Conservation (phyloP, 2,797 vertebrate species). For the Halcyon badia region DNA sequence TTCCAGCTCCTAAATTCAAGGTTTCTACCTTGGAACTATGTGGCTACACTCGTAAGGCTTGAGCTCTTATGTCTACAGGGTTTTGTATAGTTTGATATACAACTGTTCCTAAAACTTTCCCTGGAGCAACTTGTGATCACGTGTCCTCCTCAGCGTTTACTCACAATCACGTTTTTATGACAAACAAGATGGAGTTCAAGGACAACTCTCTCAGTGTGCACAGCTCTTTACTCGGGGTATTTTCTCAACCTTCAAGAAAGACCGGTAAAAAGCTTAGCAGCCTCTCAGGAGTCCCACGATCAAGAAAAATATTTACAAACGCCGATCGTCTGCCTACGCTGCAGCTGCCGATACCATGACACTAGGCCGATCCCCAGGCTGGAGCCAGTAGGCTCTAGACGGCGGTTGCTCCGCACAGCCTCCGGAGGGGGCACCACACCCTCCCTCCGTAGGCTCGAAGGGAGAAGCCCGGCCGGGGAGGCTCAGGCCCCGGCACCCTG, state of each 20-base stretch:
- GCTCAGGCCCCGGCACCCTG: not conserved
- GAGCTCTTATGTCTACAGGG: not conserved
- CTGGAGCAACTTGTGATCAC: not conserved
- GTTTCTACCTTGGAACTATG: not conserved
- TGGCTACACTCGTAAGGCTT: not conserved
- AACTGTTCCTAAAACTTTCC: not conserved
- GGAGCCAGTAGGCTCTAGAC: no score
- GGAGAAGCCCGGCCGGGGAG: not conserved
- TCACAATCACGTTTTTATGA: not conserved
- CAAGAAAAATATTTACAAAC: not conserved
- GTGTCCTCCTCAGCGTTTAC: not conserved
- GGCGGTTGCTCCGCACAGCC: no score
- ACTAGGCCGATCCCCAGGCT: fast-evolving
- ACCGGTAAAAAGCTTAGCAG: not conserved
- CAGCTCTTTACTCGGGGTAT: not conserved
- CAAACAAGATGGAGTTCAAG: not conserved
- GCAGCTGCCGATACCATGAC: not conserved
- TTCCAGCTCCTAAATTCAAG: not conserved
- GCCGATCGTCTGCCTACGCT: no score
- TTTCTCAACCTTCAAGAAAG: not conserved
- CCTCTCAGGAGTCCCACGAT: not conserved
- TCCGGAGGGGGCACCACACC: not conserved
- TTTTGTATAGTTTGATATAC: not conserved
- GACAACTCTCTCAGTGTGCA: not conserved
- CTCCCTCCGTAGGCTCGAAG: not conserved